Percentiles rank a stretch among this genome's conserved stretches.
These are phyloP conservation scores for Penelope pileata DNA, from an alignment of 2,113 vertebrate genomes.

Conservation along the genomic window DNA sequence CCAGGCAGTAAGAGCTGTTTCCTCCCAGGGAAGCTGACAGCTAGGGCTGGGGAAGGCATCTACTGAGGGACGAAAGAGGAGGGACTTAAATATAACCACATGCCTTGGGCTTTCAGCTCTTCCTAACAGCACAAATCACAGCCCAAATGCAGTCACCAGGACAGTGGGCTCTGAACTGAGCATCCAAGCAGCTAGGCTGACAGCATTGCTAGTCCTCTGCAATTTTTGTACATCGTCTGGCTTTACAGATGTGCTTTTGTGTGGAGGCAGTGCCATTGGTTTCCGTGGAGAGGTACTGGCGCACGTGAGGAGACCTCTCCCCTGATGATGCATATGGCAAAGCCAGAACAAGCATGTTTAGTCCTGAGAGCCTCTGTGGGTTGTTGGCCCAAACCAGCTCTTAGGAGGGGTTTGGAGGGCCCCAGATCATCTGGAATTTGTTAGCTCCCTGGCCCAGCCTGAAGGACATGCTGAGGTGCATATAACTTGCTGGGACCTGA, in stretches of 20 bases:
- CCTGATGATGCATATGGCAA: not conserved
- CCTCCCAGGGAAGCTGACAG: not conserved
- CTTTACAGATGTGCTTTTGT: not conserved
- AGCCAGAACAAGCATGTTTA: not conserved
- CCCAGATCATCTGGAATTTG: not conserved
- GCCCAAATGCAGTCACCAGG: too few relatives aligned
- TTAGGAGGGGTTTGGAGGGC: not conserved
- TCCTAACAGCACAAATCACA: not conserved
- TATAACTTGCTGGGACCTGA: not conserved
- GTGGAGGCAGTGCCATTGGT: not conserved
- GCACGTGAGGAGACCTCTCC: not conserved
- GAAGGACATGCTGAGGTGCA: rapidly evolving
- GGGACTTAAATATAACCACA: not conserved
- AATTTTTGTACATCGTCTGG: not conserved
- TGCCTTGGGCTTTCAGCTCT: not conserved
- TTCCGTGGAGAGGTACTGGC: slow-evolving; percentile 29
- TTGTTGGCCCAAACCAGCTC: not conserved
- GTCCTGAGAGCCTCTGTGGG: not conserved
- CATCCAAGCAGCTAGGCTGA: not conserved
- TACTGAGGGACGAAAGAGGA: not conserved
- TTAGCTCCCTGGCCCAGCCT: not conserved
- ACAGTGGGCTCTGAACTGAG: not conserved
- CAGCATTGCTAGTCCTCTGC: not conserved
- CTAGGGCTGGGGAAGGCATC: not conserved
- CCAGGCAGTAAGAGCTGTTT: not conserved